Conservation (phyloP, 2,113 vertebrate species). For the Osmerus eperlanus region DNA sequence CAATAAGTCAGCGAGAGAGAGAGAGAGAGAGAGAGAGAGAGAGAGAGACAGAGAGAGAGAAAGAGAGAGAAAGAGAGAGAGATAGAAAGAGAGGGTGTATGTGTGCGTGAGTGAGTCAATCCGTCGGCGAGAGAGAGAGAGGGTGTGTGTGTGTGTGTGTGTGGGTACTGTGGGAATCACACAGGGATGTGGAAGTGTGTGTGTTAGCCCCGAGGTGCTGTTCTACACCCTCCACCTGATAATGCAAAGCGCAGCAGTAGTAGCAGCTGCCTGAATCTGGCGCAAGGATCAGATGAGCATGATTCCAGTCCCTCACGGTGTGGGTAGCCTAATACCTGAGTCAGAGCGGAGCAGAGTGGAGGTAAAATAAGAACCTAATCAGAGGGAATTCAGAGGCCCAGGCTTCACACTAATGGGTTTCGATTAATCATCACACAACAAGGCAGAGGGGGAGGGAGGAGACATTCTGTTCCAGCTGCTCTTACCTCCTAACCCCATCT, state of each 20-base stretch:
- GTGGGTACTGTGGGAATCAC: too few species aligned
- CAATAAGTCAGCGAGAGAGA: slow-evolving; percentile 25
- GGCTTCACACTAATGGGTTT: slow-evolving; percentile 64
- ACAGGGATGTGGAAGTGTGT: neutral
- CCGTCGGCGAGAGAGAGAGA: slow-evolving; percentile 3
- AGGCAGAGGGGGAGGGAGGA: slow-evolving; percentile 24
- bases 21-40: slow-evolving; percentile 6
- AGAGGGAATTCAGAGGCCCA: slow-evolving; percentile 59
- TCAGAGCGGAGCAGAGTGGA: slow-evolving; percentile 37
- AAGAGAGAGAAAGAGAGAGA: neutral
- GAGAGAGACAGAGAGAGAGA: too few species aligned
- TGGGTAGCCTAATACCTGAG: slow-evolving; percentile 45
- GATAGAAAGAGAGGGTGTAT: neutral
- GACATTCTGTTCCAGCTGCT: slow-evolving; percentile 29
- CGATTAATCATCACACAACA: slow-evolving; percentile 67
- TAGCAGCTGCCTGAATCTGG: slow-evolving; percentile 37
- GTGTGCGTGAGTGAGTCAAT: neutral
- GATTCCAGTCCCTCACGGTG: slow-evolving; percentile 61
- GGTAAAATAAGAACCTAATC: slow-evolving; percentile 68
- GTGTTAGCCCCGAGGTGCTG: slow-evolving; percentile 43
- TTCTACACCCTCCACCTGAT: slow-evolving; percentile 26
- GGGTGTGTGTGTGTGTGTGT: neutral
- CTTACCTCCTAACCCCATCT: neutral
- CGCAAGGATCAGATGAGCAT: slow-evolving; percentile 57
- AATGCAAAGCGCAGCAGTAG: slow-evolving; percentile 55